Evolutionary conservation across 2,888 invertebrate species (phyloP), one percentile per base, ranked within the genome.

Genomic region (Limnephilus lunatus): DNA sequence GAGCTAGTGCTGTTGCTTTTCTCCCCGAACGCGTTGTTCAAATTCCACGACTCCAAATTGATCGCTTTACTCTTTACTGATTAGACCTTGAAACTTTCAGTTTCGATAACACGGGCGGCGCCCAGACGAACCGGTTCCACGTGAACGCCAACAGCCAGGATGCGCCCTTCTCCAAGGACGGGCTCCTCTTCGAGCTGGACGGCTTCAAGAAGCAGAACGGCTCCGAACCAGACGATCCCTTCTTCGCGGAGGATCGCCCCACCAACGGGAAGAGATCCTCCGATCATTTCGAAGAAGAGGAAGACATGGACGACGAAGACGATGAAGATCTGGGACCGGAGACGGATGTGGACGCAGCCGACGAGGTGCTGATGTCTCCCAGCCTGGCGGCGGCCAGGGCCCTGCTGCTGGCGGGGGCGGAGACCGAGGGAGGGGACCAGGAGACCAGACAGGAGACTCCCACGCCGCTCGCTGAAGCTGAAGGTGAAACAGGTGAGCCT

Each of bases 321-420:
- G 97, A 97, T 94, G 97, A 97, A 93, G 97, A 98, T 95, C 96
- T 97, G 94, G 98, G 98, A 4, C 98, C 98, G 0, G 98, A 98
- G 95, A 98, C 97, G 0, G 97, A 98, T 93, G 97, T 98, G 15
- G 98, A 98, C 95, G 96, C 97, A 44, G 96, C 97, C 91, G 96
- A 97, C 94, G 97, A 97, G 93, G 95, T 95, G 4, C 95, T 95
- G 53, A 89, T 94, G 92, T 95, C 95, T 32, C 95, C 95, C 80
- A 94, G 94, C 90, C 94, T 95, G 92, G 95, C 94, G 30, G 94
- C 95, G 35, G 94, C 94, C 31, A 95, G 95, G 91, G 94, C 94
- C n/a, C 94, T 95, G 89, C 94, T 95, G 83, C 95, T 95, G 68
- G 94, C 94, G 11, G 90, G 81, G 25, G 39, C 80, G n/a, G 85